Evolutionary conservation across 2,888 invertebrate species (phyloP), one percentile per base, ranked within the genome.

Genomic region (Diachrysia chrysitis): DNA sequence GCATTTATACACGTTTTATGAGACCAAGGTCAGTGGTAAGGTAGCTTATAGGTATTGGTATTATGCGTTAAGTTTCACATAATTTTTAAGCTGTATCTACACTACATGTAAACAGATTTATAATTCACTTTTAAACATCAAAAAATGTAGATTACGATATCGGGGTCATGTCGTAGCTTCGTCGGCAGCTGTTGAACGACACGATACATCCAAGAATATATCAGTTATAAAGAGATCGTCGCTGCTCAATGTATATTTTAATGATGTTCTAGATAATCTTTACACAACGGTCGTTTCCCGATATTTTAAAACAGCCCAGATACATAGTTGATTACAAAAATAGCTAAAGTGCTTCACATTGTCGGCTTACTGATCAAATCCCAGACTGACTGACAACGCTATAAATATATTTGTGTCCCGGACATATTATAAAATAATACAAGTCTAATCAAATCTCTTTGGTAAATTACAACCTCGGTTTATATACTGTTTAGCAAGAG

Each of bases 131-230:
- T 51, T 17, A 16, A 46, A 57, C 12, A 48, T 23, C 67, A 71
- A n/a, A 73, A 73, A 73, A 73, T 67, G 63, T 71, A 70, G 81
- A 80, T 82, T 76, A 81, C 76, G 67, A 84, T 85, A 92, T 87
- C 87, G 87, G 85, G 92, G 92, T 85, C 93, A 85, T 82, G 83
- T 86, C 79, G 84, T 83, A 83, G 85, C 85, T 86, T 84, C 83
- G 87, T 76, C 86, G 86, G 87, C 92, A 89, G 90, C 91, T 93
- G 92, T 93, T 91, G 93, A 93, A 92, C 89, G 89, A 83, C 86
- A 88, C 89, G 88, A 89, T 89, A 87, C 88, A 81, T 90, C 91
- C 90, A 86, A 90, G 89, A 93, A 92, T 92, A 93, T 88, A 91
- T 88, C 85, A 83, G 89, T 81, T 90, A 88, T 87, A 90, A 89